Evolutionary conservation across 1,140 invertebrate genomes (phyloP).

Genomic region (Pseudomyrmex pallidus): DNA sequence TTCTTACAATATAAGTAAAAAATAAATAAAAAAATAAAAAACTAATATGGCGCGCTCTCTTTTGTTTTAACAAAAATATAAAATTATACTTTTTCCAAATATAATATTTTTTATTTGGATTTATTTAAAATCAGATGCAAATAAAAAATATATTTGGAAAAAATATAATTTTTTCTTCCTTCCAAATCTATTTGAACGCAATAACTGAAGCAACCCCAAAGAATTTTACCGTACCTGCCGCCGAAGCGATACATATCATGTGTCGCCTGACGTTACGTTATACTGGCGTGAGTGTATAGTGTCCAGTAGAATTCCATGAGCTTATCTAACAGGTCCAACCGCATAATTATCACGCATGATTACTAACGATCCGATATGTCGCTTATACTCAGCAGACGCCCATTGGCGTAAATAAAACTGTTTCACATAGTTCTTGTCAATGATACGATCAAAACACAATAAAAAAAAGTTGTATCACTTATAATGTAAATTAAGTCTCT

Average conservation of each 20-base stretch:
- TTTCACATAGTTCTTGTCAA: neutral
- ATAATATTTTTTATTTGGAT: no score
- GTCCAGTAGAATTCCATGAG: conserved; percentile 67
- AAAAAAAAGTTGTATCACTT: neutral
- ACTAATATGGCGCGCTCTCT: no score
- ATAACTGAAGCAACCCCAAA: neutral
- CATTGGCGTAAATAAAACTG: neutral
- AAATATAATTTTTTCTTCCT: no score
- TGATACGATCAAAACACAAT: neutral
- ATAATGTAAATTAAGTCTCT: neutral
- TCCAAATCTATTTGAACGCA: no score
- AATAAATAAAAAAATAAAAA: no score
- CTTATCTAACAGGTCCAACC: conserved; percentile 57
- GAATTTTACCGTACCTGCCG: neutral
- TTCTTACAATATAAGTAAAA: no score
- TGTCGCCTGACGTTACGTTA: conserved; percentile 12
- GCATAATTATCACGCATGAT: conserved; percentile 41
- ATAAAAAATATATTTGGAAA: no score
- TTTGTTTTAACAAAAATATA: no score
- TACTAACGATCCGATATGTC: conserved; percentile 27
- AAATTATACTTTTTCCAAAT: no score
- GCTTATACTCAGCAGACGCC: neutral
- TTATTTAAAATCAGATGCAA: no score
- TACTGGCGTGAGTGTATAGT: neutral
- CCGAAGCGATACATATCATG: conserved; percentile 4